A percentile compares a stretch with the other conserved stretches of the same genome.
Conservation (phyloP, 1,140 invertebrate species). For the Portunus trituberculatus region DNA sequence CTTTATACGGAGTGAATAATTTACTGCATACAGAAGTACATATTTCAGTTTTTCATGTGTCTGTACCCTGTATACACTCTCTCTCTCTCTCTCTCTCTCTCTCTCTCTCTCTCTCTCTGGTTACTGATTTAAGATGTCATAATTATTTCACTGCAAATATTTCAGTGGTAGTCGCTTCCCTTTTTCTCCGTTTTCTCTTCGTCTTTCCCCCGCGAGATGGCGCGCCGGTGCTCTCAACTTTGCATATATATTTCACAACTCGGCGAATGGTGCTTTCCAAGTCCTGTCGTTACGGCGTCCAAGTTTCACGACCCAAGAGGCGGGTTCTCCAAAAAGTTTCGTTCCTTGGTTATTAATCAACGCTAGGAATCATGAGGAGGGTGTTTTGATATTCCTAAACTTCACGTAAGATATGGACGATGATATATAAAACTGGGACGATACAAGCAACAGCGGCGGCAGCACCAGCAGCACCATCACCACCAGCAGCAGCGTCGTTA, state of each 20-base stretch:
- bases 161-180: too few relatives aligned
- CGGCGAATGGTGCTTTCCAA: constrained; percentile 18
- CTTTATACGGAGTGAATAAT: too few relatives aligned
- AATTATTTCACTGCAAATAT: too few relatives aligned
- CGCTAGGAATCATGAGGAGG: not conserved
- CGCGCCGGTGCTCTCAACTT: not conserved
- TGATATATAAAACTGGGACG: too few relatives aligned
- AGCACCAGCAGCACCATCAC: too few relatives aligned
- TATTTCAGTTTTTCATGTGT: too few relatives aligned
- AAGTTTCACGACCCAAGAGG: not conserved
- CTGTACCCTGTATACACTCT: not conserved
- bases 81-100: constrained; percentile 18
- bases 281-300: not conserved
- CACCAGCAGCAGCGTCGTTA: too few relatives aligned
- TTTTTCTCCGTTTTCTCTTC: too few relatives aligned
- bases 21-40: too few relatives aligned
- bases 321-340: not conserved
- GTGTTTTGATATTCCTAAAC: not conserved
- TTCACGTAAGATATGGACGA: too few relatives aligned
- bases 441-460: too few relatives aligned
- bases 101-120: not conserved
- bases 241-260: constrained; percentile 24
- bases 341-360: not conserved
- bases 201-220: not conserved
- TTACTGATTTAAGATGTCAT: too few relatives aligned